A percentile compares a stretch with the other conserved stretches of the same genome.
Evolutionary conservation across 1,140 invertebrate genomes (phyloP).

Genomic region (Drosophila navojoa): DNA sequence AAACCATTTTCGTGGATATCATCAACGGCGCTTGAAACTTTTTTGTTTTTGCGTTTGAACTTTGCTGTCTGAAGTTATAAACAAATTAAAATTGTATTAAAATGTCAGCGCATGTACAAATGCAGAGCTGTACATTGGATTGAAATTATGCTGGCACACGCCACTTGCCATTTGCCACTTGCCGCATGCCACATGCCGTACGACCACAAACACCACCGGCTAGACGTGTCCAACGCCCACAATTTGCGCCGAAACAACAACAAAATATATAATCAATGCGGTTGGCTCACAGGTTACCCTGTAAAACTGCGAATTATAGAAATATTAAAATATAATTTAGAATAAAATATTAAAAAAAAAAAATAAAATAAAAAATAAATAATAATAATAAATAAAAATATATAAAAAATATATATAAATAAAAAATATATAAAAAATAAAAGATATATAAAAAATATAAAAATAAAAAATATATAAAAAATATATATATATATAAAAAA

Average conservation of each 20-base stretch:
- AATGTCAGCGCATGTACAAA: constrained; percentile 56
- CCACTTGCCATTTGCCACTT: constrained; percentile 9
- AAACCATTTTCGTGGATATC: constrained; percentile 60
- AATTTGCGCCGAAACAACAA: neutral
- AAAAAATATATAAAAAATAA: too few relatives aligned
- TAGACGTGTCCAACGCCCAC: constrained; percentile 30
- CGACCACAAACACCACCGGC: constrained; percentile 21
- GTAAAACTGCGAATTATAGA: too few relatives aligned
- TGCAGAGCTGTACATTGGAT: constrained; percentile 26
- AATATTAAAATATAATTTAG: neutral
- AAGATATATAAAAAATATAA: too few relatives aligned
- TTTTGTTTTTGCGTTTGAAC: constrained; percentile 46
- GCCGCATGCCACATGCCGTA: constrained; percentile 14
- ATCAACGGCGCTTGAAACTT: constrained; percentile 32
- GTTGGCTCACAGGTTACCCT: constrained; percentile 4
- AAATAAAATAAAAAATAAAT: too few relatives aligned
- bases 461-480: too few relatives aligned
- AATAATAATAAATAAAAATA: too few relatives aligned
- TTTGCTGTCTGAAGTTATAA: constrained; percentile 71
- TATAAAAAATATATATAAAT: too few relatives aligned
- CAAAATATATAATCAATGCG: neutral
- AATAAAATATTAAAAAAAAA: neutral
- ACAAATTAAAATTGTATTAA: constrained; percentile 80
- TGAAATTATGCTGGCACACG: constrained; percentile 24
- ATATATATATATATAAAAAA: too few relatives aligned